phyloP scores from a whole-genome alignment of 2,113 vertebrate genomes.

The Prunella fulvescens region DNA sequence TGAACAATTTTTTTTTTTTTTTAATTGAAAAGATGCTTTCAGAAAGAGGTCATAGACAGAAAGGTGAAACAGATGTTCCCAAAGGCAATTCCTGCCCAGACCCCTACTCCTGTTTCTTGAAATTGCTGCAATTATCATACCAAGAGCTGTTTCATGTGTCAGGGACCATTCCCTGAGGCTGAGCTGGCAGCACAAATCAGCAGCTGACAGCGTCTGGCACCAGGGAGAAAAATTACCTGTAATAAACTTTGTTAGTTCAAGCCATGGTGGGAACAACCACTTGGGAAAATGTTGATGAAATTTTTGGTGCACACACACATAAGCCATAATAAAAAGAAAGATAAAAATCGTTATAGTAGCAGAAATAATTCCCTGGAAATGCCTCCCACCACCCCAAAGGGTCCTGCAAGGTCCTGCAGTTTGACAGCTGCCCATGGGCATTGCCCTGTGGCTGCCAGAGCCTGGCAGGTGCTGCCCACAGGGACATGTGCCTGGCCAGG shows the following conservation, averaged over 20 bases:
- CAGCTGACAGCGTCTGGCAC: neutral
- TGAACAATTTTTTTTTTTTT: neutral
- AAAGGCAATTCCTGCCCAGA: slow-evolving; percentile 9
- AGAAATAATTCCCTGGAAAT: neutral
- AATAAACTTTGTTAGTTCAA: neutral
- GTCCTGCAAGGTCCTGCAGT: neutral
- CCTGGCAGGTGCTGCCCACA: accelerated
- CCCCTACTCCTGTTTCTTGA: slow-evolving; percentile 7
- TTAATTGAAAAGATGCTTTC: neutral
- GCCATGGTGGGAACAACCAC: neutral
- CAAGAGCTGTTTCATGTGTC: neutral
- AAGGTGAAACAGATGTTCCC: slow-evolving; percentile 39
- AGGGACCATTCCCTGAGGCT: neutral
- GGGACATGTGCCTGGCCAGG: neutral
- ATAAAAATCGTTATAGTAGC: neutral
- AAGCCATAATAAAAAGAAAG: neutral
- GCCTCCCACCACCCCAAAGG: neutral
- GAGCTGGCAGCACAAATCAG: neutral
- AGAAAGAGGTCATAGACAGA: neutral
- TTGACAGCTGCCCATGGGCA: neutral
- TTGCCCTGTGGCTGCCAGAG: neutral
- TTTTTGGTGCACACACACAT: neutral
- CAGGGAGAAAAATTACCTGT: neutral
- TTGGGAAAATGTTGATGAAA: neutral
- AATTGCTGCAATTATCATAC: slow-evolving; percentile 40